A percentile compares a stretch with the other conserved stretches of the same genome.
These are phyloP conservation scores for Hydrophis major DNA, from an alignment of 2,797 vertebrate genomes.

Conservation along the genomic window DNA sequence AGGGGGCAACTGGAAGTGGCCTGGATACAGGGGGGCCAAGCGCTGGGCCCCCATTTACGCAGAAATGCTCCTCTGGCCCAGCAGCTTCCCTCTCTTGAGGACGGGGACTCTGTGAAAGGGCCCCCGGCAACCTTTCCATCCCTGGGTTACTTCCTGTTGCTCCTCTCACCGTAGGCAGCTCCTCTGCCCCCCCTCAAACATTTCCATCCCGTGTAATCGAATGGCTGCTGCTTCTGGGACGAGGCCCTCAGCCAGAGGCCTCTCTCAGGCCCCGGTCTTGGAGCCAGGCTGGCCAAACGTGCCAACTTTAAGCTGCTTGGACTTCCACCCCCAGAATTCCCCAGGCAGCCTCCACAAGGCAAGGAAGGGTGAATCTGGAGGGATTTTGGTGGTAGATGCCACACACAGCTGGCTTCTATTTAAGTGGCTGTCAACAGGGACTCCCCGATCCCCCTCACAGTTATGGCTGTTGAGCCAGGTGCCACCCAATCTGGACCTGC, in stretches of 20 bases:
- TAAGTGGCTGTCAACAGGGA: not conserved
- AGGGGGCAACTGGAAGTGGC: not conserved
- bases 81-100: not conserved
- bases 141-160: too few species aligned
- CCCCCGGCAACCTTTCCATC: too few species aligned
- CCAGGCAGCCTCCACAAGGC: not conserved
- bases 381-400: too few species aligned
- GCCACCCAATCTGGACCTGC: too few species aligned
- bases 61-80: not conserved
- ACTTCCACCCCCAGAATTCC: not conserved
- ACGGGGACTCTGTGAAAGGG: not conserved
- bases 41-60: too few species aligned
- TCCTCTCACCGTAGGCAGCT: too few species aligned
- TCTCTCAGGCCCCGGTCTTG: not conserved
- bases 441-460: too few species aligned
- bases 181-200: not conserved
- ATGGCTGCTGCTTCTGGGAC: not conserved
- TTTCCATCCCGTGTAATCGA: too few species aligned
- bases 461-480: too few species aligned
- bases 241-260: not conserved
- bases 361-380: not conserved
- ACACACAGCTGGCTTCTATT: too few species aligned
- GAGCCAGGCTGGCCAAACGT: not conserved
- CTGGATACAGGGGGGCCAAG: not conserved
- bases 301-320: not conserved